Base-by-base conservation (phyloP, 2,888 invertebrate genomes). In the Boloria selene region DNA sequence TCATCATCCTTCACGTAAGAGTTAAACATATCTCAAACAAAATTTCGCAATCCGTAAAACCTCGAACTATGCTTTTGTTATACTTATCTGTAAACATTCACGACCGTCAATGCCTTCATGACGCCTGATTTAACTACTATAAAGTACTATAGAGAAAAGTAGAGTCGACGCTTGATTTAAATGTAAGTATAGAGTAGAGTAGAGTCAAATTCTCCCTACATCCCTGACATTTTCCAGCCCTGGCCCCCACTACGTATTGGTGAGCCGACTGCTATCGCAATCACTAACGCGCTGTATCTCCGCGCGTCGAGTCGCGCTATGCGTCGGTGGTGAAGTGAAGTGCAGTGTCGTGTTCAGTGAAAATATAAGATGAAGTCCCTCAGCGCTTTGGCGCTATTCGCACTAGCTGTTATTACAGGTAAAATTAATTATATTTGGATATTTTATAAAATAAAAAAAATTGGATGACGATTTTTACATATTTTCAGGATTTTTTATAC, bases 321-420 rank as follows among this genome's bases (percentile, higher is more conserved):
- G 91, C 84, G 80, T 84, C 85, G 87, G 89, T 89, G 87, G 92
- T 91, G 90, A 85, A 82, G 89, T 90, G 89, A 77, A 80, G 90
- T 91, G 90, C 71, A 73, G 79, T 79, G 79, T 74, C 79, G 78
- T 83, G 79, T 80, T 77, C 76, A 75, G 76, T 77, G 79, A 77
- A 82, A 67, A n/a, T n/a, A n/a, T 77, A 88, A 74, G 73, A 88
- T 90, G 88, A 88, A 81, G 87, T 87, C 85, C 78, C 78, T 81
- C 81, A 75, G 85, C 84, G 87, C 85, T 68, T 77, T 77, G 75
- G 87, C 85, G 85, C 85, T 79, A 58, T 81, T 73, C 73, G 75
- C 80, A 68, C 77, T 90, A 73, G 86, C 86, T 75, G 78, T 88
- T 72, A 73, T 87, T 77, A 83, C 90, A 90, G 90, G 90, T 90